Percentiles rank a stretch among this genome's conserved stretches.
Evolutionary conservation across 2,888 invertebrate species (phyloP).

Genomic region (Deroplatys truncata): DNA sequence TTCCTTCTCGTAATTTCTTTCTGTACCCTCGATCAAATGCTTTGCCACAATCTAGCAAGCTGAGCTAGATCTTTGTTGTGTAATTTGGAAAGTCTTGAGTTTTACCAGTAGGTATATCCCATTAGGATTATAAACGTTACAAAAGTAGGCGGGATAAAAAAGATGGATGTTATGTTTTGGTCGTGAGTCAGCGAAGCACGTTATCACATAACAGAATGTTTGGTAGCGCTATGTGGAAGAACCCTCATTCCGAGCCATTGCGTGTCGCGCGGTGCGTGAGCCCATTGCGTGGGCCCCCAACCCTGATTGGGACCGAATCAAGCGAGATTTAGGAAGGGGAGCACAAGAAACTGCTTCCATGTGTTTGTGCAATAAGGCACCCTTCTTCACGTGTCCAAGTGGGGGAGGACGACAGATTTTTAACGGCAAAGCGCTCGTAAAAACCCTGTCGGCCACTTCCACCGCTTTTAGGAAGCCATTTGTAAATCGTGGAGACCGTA

Average conservation of each 20-base stretch:
- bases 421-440: background rate
- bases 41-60: no score
- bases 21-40: no score
- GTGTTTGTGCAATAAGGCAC: slow-evolving; percentile 12
- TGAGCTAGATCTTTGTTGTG: no score
- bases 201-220: background rate
- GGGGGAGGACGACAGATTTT: background rate
- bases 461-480: background rate
- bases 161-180: background rate
- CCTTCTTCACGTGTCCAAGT: background rate
- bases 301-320: background rate
- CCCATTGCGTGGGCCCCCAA: background rate
- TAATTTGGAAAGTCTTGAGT: no score
- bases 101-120: no score
- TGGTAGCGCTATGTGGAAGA: background rate
- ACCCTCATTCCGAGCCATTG: background rate
- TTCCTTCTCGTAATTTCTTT: no score
- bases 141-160: background rate
- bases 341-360: background rate
- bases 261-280: background rate
- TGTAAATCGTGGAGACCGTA: background rate
- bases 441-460: background rate
- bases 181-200: background rate
- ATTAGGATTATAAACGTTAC: background rate
- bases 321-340: background rate